Percentiles rank a stretch among this genome's conserved stretches.
phyloP scores from a whole-genome alignment of 2,888 invertebrate genomes.

The Deroplatys truncata region DNA sequence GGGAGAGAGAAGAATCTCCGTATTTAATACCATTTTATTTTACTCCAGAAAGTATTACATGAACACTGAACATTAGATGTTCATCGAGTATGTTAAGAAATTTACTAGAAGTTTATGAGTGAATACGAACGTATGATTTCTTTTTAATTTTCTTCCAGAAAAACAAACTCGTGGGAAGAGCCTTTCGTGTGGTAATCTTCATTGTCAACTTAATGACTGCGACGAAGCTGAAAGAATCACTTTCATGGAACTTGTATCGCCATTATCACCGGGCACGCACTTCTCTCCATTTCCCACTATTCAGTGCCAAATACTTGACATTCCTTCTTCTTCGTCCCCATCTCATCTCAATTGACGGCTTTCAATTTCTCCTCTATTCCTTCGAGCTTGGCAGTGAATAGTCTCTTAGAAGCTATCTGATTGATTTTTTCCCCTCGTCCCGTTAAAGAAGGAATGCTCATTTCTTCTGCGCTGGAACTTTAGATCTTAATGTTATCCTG shows the following conservation, averaged over 20 bases:
- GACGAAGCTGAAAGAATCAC: neutral
- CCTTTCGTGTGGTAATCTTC: too few relatives aligned
- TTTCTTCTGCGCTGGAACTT: neutral
- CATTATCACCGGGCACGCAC: neutral
- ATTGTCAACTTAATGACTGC: neutral
- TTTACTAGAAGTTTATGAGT: too few relatives aligned
- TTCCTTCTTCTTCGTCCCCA: neutral
- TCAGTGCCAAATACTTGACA: neutral
- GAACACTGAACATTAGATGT: too few relatives aligned
- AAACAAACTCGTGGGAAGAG: too few relatives aligned
- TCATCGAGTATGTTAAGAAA: too few relatives aligned
- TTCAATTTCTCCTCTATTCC: neutral
- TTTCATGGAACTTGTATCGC: neutral
- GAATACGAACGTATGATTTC: too few relatives aligned
- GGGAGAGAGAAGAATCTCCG: too few relatives aligned
- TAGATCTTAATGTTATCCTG: too few relatives aligned
- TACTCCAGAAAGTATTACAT: too few relatives aligned
- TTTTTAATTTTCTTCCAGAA: too few relatives aligned
- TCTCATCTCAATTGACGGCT: neutral
- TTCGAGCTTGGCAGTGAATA: neutral
- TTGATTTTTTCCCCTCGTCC: neutral
- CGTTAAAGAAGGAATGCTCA: neutral
- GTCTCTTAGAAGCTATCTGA: neutral
- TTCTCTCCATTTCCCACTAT: neutral
- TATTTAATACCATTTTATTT: too few relatives aligned